These are phyloP conservation scores for Vulpes ferrilata DNA, from an alignment of 2,113 vertebrate species.

Conservation along the genomic window DNA sequence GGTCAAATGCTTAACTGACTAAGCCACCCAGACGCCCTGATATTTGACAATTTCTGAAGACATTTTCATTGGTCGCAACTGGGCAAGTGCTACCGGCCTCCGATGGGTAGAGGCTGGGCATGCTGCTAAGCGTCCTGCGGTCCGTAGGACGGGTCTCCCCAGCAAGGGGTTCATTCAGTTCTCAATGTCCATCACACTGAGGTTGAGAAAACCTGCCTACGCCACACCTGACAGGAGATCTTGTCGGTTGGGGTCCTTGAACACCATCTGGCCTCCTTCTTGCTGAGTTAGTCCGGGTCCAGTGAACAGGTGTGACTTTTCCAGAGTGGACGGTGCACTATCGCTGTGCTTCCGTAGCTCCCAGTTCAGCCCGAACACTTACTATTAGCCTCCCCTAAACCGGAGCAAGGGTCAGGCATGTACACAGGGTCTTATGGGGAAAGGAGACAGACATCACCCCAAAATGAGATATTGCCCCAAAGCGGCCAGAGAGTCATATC, in stretches of 20 bases:
- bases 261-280: neutral
- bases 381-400: neutral
- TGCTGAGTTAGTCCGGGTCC: neutral
- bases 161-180: neutral
- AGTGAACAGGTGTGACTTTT: neutral
- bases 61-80: neutral
- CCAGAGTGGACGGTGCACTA: neutral
- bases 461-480: neutral
- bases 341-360: neutral
- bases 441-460: neutral
- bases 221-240: neutral
- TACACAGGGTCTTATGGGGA: neutral
- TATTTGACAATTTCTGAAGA: neutral
- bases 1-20: neutral
- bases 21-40: neutral
- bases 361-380: too few species aligned
- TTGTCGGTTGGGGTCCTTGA: neutral
- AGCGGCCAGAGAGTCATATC: neutral
- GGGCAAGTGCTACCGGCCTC: neutral
- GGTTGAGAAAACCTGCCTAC: neutral
- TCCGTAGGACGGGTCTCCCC: too few species aligned
- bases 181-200: neutral
- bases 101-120: neutral
- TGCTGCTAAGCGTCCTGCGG: neutral
- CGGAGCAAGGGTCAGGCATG: neutral